Evolutionary conservation across 2,113 vertebrate genomes (phyloP).

Genomic region (Microtus pennsylvanicus): DNA sequence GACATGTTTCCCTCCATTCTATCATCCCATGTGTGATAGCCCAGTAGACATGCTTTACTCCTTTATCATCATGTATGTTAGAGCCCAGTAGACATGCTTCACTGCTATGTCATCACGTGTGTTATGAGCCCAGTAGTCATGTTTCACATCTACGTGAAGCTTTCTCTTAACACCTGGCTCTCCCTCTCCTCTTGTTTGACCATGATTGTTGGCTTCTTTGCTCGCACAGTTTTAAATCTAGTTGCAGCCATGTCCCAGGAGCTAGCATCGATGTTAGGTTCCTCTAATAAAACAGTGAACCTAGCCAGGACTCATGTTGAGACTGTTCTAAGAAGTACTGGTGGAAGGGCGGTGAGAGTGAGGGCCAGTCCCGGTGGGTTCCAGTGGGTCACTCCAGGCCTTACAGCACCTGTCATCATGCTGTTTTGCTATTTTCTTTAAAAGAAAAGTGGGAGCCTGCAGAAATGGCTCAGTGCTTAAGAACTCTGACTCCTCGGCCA

Average conservation of each 20-base stretch:
- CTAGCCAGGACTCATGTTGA: too few relatives aligned
- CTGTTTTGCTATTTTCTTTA: not conserved
- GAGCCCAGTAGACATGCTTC: not conserved
- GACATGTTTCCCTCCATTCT: not conserved
- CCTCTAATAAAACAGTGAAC: not conserved
- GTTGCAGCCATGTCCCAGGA: not conserved
- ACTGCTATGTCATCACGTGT: too few relatives aligned
- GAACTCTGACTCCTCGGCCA: not conserved
- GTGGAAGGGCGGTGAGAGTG: not conserved
- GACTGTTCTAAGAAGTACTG: not conserved
- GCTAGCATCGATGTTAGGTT: not conserved
- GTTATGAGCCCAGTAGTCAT: too few relatives aligned
- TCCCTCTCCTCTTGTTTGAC: not conserved
- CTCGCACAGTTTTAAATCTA: not conserved
- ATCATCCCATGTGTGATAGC: not conserved
- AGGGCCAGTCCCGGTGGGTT: not conserved
- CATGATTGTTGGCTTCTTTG: not conserved
- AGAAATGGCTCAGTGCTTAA: not conserved
- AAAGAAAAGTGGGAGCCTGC: not conserved
- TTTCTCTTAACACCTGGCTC: not conserved
- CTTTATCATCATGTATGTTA: not conserved
- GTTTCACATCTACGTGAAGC: not conserved
- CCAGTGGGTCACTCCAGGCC: not conserved
- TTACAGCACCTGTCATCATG: not conserved
- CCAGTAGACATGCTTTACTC: too few relatives aligned